Evolutionary conservation across 2,888 invertebrate genomes (phyloP), one percentile per base, ranked within the genome.

Genomic region (Drosophila peninsularis): DNA sequence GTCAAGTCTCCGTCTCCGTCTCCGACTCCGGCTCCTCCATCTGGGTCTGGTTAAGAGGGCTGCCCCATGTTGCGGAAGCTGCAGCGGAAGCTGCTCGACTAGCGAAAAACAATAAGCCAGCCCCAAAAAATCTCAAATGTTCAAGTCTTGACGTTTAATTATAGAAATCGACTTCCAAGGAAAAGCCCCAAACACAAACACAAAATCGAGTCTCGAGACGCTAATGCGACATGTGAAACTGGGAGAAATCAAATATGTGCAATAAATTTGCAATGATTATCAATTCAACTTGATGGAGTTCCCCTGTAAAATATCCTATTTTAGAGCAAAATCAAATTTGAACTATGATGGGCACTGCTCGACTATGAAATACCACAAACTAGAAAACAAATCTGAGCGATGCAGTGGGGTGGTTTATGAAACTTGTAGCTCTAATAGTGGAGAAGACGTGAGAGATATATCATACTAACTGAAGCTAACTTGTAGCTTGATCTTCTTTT

Each of bases 61-160:
- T 21, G 41, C 37, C 42, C 44, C 60, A 44, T 49, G 53, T 54
- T 57, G 64, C 78, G 73, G 78, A 86, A 80, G 71, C 56, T 77
- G n/a, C 50, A 71, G 73, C 88, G 85, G 82, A 87, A 81, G 84
- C 73, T 67, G 37, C 55, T 61, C 56, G 62, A 68, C 47, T 66
- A 39, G n/a, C 57, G 24, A 54, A 65, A 72, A 76, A 74, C 64
- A 74, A 65, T 63, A 65, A 67, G 44, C 45, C 45, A 52, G 37
- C 36, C 37, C 36, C 13, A 27, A 62, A 41, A 52, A n/a, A n/a
- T n/a, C 21, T 41, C 52, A 63, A 49, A 42, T 37, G 42, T 37
- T 57, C 50, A 56, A 27, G 44, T 60, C 45, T 65, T 55, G 44
- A 34, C 27, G 41, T 39, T 53, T 44, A 67, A 27, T 45, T 36